Conservation (phyloP, 2,888 invertebrate genomes). For the Ditylenchus weischeri region DNA sequence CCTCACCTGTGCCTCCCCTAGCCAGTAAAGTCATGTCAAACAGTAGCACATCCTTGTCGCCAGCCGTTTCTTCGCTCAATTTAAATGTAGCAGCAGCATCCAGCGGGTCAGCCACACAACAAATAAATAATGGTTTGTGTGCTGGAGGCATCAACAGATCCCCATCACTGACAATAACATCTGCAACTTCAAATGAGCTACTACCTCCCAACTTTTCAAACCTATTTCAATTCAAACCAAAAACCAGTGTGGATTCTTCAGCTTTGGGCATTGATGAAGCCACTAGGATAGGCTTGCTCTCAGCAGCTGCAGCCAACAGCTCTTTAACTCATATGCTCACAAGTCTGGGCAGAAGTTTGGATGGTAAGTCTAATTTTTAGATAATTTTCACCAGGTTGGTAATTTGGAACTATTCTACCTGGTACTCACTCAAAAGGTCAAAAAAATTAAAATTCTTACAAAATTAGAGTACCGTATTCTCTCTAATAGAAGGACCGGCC, state of each 20-base stretch:
- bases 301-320: not conserved
- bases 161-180: slow-evolving; percentile 8
- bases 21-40: slow-evolving; percentile 1
- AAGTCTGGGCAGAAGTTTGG: slow-evolving; percentile 18
- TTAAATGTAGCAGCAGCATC: not conserved
- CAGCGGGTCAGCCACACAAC: not conserved
- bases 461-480: no score
- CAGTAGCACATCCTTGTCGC: slow-evolving; percentile 10
- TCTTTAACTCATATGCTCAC: slow-evolving; percentile 14
- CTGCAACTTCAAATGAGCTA: no score
- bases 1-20: not conserved
- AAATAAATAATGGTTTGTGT: not conserved
- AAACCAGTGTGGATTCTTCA: no score
- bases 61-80: slow-evolving; percentile 15
- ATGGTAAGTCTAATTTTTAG: slow-evolving; percentile 17
- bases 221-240: no score
- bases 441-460: no score
- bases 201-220: no score
- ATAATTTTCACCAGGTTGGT: slow-evolving; percentile 1
- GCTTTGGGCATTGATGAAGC: slow-evolving; percentile 17
- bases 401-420: no score
- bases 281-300: slow-evolving; percentile 23
- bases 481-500: no score
- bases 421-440: not conserved
- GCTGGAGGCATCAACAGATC: slow-evolving; percentile 9